A percentile compares a stretch with the other conserved stretches of the same genome.
Evolutionary conservation across 1,140 invertebrate species (phyloP).

Genomic region (Octopus bimaculoides): DNA sequence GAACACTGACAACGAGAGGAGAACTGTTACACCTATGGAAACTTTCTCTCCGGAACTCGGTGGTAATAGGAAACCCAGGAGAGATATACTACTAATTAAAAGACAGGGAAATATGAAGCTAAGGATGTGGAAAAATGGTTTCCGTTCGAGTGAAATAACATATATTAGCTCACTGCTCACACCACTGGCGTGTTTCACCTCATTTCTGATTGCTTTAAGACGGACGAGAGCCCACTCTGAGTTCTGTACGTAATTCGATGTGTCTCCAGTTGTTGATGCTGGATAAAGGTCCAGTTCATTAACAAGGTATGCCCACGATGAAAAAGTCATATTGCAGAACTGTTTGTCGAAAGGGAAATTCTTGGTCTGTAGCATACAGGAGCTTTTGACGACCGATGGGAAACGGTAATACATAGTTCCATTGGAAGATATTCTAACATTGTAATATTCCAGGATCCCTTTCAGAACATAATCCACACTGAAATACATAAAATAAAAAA

Average conservation of each 20-base stretch:
- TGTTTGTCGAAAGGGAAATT: conserved; percentile 74
- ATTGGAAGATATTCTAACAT: conserved; percentile 18
- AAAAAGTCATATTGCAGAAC: conserved; percentile 61
- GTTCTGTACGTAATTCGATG: conserved; percentile 59
- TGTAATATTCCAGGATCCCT: conserved; percentile 39
- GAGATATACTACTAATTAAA: conserved; percentile 60
- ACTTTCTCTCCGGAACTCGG: conserved; percentile 64
- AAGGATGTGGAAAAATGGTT: conserved; percentile 80
- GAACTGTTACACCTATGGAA: conserved; percentile 71
- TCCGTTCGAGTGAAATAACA: conserved; percentile 74
- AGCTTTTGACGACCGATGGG: conserved; percentile 67
- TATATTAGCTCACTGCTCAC: conserved; percentile 59
- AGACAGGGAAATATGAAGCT: conserved; percentile 62
- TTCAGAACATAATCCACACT: conserved; percentile 30
- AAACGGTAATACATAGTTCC: conserved; percentile 34
- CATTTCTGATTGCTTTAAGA: conserved; percentile 69
- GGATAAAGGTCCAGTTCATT: conserved; percentile 59
- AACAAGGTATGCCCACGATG: conserved; percentile 43
- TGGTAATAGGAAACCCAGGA: conserved; percentile 62
- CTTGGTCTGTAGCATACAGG: conserved; percentile 87
- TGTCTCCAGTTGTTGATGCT: conserved; percentile 58
- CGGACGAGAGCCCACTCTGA: conserved; percentile 61
- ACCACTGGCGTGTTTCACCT: conserved; percentile 61
- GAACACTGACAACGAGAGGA: conserved; percentile 59
- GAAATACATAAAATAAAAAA: background rate